These are phyloP conservation scores for Oreortyx pictus DNA, from an alignment of 2,797 vertebrate genomes.

Conservation along the genomic window DNA sequence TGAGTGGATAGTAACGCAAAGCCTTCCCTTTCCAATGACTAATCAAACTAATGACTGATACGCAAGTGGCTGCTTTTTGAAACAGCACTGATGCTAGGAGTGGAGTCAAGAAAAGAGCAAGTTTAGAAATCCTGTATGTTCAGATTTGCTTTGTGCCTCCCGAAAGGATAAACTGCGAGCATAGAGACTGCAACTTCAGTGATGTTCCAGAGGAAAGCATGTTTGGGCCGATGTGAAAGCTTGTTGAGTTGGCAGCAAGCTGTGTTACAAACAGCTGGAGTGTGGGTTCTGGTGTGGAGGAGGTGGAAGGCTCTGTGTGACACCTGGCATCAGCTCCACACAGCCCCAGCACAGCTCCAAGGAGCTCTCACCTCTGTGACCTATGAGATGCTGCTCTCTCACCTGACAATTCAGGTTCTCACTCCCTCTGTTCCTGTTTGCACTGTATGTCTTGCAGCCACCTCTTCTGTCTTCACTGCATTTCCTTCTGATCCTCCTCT, in stretches of 20 bases:
- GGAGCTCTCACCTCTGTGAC: neutral
- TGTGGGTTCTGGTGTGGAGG: neutral
- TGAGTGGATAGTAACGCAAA: neutral
- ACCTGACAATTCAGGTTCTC: neutral
- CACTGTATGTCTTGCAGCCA: neutral
- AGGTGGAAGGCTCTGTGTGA: neutral
- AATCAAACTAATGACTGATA: neutral
- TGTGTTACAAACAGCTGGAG: neutral
- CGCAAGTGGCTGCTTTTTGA: neutral
- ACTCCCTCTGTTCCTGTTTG: neutral
- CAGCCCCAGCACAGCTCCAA: neutral
- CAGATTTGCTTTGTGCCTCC: neutral
- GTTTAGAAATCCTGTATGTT: neutral
- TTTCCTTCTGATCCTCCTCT: neutral
- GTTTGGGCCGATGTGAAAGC: neutral
- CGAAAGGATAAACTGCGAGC: neutral
- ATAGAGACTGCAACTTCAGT: neutral
- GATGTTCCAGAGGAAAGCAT: neutral
- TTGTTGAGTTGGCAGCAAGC: neutral
- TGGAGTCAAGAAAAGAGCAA: neutral
- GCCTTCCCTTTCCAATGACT: neutral
- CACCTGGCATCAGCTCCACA: neutral
- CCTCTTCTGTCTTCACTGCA: neutral
- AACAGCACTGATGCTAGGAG: neutral
- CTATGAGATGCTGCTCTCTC: neutral